These are phyloP conservation scores for Engystomops pustulosus DNA, from an alignment of 2,113 vertebrate genomes.

Conservation along the genomic window DNA sequence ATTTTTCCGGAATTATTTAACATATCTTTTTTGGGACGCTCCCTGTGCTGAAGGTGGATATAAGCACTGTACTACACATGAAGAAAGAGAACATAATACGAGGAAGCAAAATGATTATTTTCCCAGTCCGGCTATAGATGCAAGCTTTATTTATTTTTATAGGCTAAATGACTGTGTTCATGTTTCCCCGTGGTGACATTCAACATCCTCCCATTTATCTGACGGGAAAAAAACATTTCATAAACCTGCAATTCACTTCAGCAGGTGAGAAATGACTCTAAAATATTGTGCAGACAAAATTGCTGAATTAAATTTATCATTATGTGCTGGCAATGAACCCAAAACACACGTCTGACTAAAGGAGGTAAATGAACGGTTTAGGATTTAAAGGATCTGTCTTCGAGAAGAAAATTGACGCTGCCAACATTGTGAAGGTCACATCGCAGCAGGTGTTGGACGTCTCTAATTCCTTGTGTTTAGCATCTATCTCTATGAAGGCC, in stretches of 20 bases:
- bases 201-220: not conserved
- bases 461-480: not conserved
- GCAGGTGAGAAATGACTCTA: constrained; percentile 10
- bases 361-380: not conserved
- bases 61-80: not conserved
- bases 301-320: constrained; percentile 9
- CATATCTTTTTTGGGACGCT: not conserved
- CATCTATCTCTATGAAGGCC: not conserved
- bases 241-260: constrained; percentile 1
- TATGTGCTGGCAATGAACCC: constrained; percentile 2
- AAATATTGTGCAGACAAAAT: not conserved
- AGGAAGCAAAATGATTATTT: not conserved
- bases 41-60: not conserved
- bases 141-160: not conserved
- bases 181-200: not conserved
- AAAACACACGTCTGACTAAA: not conserved
- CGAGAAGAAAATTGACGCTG: not conserved
- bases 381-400: not conserved
- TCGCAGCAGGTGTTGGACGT: not conserved
- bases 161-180: not conserved
- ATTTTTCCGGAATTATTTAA: not conserved
- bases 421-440: not conserved
- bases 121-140: not conserved
- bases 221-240: not conserved
- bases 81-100: not conserved